Evolutionary conservation across 1,140 invertebrate species (phyloP).

Genomic region (Aphelenchoides fujianensis): DNA sequence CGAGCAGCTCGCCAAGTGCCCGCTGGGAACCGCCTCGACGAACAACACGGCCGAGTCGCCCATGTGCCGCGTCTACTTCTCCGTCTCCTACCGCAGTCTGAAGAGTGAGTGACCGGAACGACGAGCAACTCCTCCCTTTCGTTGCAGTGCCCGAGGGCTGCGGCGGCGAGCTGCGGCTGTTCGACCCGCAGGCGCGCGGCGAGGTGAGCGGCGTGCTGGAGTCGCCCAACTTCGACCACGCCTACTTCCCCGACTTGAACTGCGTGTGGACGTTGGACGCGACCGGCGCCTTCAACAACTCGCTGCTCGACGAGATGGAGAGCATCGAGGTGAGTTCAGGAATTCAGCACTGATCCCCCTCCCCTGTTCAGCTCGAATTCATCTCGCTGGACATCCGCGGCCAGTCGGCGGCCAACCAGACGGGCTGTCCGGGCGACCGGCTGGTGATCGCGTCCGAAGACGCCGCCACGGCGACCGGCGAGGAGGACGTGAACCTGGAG

Average conservation of each 20-base stretch:
- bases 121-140: too few relatives aligned
- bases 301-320: constrained; percentile 6
- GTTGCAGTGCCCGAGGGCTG: constrained; percentile 59
- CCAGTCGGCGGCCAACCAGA: background rate
- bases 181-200: constrained; percentile 23
- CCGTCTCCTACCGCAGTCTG: constrained; percentile 62
- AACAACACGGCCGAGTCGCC: constrained; percentile 15
- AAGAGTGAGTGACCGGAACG: constrained; percentile 55
- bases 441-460: background rate
- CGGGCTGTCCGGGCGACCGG: background rate
- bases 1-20: background rate
- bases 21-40: background rate
- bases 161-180: constrained; percentile 40
- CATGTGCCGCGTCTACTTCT: constrained; percentile 48
- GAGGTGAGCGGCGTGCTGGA: constrained; percentile 39
- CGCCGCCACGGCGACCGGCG: too few relatives aligned
- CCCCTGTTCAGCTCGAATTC: background rate
- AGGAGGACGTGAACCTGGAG: constrained; percentile 1
- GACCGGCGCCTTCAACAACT: constrained; percentile 18
- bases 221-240: constrained; percentile 57
- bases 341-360: constrained; percentile 20
- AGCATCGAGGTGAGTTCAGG: background rate
- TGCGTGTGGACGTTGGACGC: constrained; percentile 65
- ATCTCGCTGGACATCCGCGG: background rate
- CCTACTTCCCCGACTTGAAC: constrained; percentile 56